Evolutionary conservation across 2,113 vertebrate genomes (phyloP).

Genomic region (Phylloscopus trochilus): DNA sequence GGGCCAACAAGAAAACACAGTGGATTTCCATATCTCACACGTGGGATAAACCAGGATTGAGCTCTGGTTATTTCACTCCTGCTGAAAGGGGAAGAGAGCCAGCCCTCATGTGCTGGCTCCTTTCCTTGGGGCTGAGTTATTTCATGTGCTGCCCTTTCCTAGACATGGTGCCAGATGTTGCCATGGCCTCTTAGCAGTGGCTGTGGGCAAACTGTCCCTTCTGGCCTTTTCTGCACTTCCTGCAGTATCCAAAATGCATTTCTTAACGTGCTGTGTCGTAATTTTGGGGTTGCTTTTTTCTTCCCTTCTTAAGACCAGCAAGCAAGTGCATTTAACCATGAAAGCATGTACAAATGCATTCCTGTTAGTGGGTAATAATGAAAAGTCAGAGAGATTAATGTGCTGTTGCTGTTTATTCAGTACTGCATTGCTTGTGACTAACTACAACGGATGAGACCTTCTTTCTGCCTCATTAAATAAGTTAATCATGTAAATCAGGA

Average conservation of each 20-base stretch:
- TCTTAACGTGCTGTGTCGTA: not conserved
- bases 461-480: conserved; percentile 79
- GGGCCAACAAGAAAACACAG: not conserved
- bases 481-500: conserved; percentile 78
- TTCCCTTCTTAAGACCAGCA: not conserved
- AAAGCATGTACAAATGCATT: conserved; percentile 69
- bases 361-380: conserved; percentile 62
- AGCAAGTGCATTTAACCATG: conserved; percentile 45
- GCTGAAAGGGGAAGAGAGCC: not conserved
- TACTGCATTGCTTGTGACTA: conserved; percentile 62
- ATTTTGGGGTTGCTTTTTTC: not conserved
- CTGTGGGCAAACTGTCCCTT: not conserved
- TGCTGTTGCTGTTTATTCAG: conserved; percentile 69
- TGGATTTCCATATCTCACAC: not conserved
- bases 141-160: not conserved
- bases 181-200: not conserved
- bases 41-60: not conserved
- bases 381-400: conserved; percentile 73
- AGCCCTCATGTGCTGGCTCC: not conserved
- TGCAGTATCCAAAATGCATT: not conserved
- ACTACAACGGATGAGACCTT: conserved; percentile 65
- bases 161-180: not conserved
- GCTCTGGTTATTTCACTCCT: not conserved
- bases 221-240: not conserved
- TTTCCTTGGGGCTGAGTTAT: not conserved